Percentiles rank a stretch among this genome's conserved stretches.
phyloP scores from a whole-genome alignment of 2,113 vertebrate species.

The Epinephelus cyanopodus region DNA sequence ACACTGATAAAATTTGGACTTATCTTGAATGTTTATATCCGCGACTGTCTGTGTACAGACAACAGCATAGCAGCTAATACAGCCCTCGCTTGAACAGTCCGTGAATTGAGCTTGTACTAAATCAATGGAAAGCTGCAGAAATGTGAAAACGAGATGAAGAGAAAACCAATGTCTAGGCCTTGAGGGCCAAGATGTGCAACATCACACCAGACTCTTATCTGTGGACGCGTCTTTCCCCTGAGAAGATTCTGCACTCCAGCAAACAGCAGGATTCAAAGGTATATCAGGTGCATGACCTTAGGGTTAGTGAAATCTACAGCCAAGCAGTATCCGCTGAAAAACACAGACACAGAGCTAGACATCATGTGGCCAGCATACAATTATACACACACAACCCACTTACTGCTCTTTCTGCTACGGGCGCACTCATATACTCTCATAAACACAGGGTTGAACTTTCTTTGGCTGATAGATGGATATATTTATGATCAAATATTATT shows the following conservation, averaged over 20 bases:
- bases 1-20: slow-evolving; percentile 35
- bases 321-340: slow-evolving; percentile 71
- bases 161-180: slow-evolving; percentile 77
- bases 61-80: slow-evolving; percentile 31
- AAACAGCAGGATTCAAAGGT: slow-evolving; percentile 82
- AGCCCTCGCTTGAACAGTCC: slow-evolving; percentile 23
- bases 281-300: slow-evolving; percentile 85
- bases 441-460: slow-evolving; percentile 3
- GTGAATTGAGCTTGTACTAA: slow-evolving; percentile 48
- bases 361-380: slow-evolving; percentile 35
- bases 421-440: background rate
- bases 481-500: background rate
- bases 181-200: slow-evolving; percentile 77
- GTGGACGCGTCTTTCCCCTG: slow-evolving; percentile 73
- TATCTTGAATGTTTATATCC: slow-evolving; percentile 20
- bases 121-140: slow-evolving; percentile 71
- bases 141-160: slow-evolving; percentile 72
- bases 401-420: slow-evolving; percentile 4
- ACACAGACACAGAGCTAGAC: slow-evolving; percentile 52
- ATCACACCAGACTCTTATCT: slow-evolving; percentile 85
- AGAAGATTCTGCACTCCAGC: slow-evolving; percentile 80
- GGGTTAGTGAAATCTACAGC: slow-evolving; percentile 82
- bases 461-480: background rate
- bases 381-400: background rate
- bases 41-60: slow-evolving; percentile 19